Evolutionary conservation across 2,113 vertebrate species (phyloP).

Genomic region (Typhlomys cinereus): DNA sequence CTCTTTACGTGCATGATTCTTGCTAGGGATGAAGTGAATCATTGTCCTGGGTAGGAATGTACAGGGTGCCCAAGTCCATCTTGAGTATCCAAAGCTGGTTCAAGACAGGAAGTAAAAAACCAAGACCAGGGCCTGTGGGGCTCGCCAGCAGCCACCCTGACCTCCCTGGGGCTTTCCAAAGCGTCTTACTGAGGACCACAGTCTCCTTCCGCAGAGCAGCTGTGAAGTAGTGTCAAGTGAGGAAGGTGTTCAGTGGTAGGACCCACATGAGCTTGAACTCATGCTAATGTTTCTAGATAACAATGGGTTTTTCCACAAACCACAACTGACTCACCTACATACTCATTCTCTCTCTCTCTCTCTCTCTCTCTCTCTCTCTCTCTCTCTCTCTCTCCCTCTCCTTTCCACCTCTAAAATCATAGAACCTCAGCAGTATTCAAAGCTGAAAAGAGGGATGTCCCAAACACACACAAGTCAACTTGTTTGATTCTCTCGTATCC

Average conservation of each 20-base stretch:
- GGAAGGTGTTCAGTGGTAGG: background rate
- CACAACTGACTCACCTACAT: conserved; percentile 8
- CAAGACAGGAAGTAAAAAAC: background rate
- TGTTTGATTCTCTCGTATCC: background rate
- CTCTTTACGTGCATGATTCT: background rate
- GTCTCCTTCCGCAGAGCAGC: background rate
- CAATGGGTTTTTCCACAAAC: background rate
- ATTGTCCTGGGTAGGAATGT: background rate
- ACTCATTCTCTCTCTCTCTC: background rate
- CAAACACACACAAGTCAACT: background rate
- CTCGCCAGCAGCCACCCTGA: background rate
- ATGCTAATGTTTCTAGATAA: background rate
- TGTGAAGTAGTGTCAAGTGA: background rate
- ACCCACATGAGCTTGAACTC: background rate
- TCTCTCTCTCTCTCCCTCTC: background rate
- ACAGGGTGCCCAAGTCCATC: background rate
- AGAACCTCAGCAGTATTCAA: conserved; percentile 25
- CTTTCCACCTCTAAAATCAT: background rate
- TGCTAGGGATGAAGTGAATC: background rate
- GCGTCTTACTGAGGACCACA: too few relatives aligned
- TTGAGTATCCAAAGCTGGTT: background rate
- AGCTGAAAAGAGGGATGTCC: background rate
- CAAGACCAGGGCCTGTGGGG: background rate
- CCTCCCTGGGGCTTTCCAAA: background rate
- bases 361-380: too few relatives aligned